These are phyloP conservation scores for Caenorhabditis sinica DNA, from an alignment of 2,888 invertebrate genomes.

Conservation along the genomic window DNA sequence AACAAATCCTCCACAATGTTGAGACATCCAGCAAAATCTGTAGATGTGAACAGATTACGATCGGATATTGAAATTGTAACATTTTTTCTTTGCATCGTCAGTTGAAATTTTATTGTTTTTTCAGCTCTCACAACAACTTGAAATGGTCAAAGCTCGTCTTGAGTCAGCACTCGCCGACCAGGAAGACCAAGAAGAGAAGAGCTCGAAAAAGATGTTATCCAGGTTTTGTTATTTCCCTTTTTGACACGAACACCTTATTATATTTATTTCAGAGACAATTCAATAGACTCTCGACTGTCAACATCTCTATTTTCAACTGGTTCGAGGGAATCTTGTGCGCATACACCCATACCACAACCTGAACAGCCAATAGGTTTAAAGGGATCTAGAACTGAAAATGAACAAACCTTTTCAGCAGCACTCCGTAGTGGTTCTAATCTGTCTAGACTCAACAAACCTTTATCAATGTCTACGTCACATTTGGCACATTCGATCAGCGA, in stretches of 20 bases:
- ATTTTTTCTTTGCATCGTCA: background rate
- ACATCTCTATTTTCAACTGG: slow-evolving; percentile 66
- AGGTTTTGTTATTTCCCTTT: slow-evolving; percentile 27
- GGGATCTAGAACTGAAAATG: no score
- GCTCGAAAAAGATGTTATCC: slow-evolving; percentile 42
- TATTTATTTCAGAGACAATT: slow-evolving; percentile 50
- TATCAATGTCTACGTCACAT: slow-evolving; percentile 62
- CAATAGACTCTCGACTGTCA: slow-evolving; percentile 69
- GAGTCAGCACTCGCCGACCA: slow-evolving; percentile 61
- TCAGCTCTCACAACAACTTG: slow-evolving; percentile 68
- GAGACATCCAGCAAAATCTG: slow-evolving; percentile 47
- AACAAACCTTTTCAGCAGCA: slow-evolving; percentile 22
- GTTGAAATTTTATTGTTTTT: slow-evolving; percentile 13
- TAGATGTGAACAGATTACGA: slow-evolving; percentile 66
- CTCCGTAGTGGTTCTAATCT: slow-evolving; percentile 20
- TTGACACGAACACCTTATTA: background rate
- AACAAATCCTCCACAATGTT: slow-evolving; percentile 55
- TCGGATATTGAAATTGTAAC: slow-evolving; percentile 71
- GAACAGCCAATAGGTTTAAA: slow-evolving; percentile 43
- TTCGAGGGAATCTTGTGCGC: slow-evolving; percentile 50
- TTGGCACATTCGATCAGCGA: background rate
- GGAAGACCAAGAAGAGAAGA: slow-evolving; percentile 29
- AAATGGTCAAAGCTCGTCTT: slow-evolving; percentile 68
- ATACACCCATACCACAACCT: slow-evolving; percentile 68
- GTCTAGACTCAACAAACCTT: slow-evolving; percentile 31